Percentiles rank a stretch among this genome's conserved stretches.
These are phyloP conservation scores for Heptranchias perlo DNA, from an alignment of 2,113 vertebrate genomes.

Conservation along the genomic window DNA sequence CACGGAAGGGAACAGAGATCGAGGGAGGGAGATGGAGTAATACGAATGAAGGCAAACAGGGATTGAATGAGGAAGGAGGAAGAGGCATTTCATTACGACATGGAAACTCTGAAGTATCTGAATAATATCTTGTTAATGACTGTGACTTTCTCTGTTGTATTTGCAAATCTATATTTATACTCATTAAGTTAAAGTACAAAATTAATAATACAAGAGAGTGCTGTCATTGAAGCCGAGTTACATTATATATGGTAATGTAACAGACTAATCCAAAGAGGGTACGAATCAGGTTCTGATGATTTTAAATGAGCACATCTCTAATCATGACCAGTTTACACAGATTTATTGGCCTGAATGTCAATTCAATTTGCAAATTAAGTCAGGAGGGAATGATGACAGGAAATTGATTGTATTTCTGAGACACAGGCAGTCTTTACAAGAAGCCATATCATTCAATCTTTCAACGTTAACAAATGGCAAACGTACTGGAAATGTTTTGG, in stretches of 20 bases:
- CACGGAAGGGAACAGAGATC: not conserved
- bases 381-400: not conserved
- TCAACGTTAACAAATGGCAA: not conserved
- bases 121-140: not conserved
- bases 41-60: not conserved
- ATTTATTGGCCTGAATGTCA: not conserved
- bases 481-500: not conserved
- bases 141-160: not conserved
- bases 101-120: not conserved
- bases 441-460: not conserved
- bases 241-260: not conserved
- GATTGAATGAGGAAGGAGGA: not conserved
- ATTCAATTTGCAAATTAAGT: not conserved
- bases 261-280: not conserved
- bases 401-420: not conserved
- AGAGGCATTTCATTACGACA: not conserved
- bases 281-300: not conserved
- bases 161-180: not conserved
- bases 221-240: not conserved
- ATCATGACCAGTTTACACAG: not conserved
- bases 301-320: not conserved
- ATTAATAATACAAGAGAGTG: not conserved
- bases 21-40: not conserved
- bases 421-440: not conserved
- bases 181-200: not conserved